Evolutionary conservation across 2,797 vertebrate genomes (phyloP).

Genomic region (Poeciliopsis turneri): DNA sequence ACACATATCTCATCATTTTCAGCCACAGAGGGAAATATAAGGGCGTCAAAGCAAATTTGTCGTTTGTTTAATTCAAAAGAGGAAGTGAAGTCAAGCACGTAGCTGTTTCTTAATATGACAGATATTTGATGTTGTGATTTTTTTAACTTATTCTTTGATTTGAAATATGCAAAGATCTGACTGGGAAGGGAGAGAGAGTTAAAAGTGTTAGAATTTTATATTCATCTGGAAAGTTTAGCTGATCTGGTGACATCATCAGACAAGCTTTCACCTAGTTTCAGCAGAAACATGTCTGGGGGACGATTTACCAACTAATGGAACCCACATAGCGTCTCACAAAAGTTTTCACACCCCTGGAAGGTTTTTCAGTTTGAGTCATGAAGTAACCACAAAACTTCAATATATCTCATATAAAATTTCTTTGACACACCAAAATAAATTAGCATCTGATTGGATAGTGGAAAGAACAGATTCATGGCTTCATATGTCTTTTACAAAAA

Average conservation of each 20-base stretch:
- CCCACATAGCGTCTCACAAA: neutral
- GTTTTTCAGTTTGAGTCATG: neutral
- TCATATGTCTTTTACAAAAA: neutral
- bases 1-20: neutral
- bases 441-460: neutral
- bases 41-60: neutral
- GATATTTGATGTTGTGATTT: constrained; percentile 1
- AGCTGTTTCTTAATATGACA: neutral
- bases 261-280: constrained; percentile 13
- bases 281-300: neutral
- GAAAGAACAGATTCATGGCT: neutral
- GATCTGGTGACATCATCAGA: constrained; percentile 22
- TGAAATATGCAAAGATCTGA: neutral
- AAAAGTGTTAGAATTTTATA: neutral
- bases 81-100: neutral
- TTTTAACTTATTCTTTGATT: constrained; percentile 8
- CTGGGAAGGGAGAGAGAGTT: neutral
- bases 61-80: constrained; percentile 3
- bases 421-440: neutral
- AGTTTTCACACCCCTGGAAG: neutral
- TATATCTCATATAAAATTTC: neutral
- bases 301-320: neutral
- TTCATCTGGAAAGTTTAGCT: constrained; percentile 1
- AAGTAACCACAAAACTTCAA: neutral
- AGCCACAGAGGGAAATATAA: neutral